phyloP scores from a whole-genome alignment of 2,888 invertebrate genomes.

The Acrobasis suavella region DNA sequence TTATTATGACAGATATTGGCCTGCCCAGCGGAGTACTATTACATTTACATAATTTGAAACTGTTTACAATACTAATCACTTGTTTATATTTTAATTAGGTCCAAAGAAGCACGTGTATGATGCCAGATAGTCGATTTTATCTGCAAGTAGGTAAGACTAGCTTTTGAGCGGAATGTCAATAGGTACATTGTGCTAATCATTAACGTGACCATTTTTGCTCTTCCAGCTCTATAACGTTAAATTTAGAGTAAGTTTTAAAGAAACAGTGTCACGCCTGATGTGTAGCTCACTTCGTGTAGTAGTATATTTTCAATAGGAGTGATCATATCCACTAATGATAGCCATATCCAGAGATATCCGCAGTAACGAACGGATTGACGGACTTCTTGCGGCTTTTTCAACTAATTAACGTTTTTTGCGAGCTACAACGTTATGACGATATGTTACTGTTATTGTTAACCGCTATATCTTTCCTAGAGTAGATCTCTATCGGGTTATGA shows the following conservation, averaged over 20 bases:
- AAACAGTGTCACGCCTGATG: not conserved
- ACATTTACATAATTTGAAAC: no score
- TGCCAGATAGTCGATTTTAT: no score
- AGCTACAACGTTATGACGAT: constrained; percentile 10
- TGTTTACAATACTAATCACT: no score
- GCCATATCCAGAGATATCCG: not conserved
- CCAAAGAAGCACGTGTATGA: no score
- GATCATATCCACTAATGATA: constrained; percentile 15
- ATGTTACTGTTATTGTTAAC: constrained; percentile 13
- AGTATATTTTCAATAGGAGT: not conserved
- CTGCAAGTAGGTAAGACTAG: no score
- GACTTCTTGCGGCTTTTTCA: constrained; percentile 12
- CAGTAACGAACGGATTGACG: constrained; percentile 7
- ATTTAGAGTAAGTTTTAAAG: not conserved
- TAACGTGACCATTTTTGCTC: no score
- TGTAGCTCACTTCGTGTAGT: not conserved
- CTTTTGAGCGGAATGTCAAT: no score
- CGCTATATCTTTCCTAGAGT: not conserved
- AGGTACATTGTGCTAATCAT: no score
- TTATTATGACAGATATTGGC: no score
- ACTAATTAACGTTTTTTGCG: constrained; percentile 17
- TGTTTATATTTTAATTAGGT: no score
- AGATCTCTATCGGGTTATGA: not conserved
- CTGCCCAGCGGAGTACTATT: no score
- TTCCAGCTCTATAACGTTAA: no score